These are phyloP conservation scores for Colletes collaris DNA, from an alignment of 2,888 invertebrate species.

Conservation along the genomic window DNA sequence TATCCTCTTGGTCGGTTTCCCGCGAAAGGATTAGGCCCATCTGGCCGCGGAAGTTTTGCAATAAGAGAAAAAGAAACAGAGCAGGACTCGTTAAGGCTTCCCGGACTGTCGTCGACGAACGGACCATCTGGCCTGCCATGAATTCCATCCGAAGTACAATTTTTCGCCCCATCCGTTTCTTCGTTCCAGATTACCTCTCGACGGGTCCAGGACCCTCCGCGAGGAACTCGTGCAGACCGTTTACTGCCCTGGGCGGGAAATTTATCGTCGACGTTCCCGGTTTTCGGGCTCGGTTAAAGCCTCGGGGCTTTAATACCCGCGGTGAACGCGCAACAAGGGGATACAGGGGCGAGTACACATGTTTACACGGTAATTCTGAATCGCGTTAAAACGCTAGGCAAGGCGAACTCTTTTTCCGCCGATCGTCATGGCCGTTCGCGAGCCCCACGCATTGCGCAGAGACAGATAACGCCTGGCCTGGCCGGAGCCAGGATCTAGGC, in stretches of 20 bases:
- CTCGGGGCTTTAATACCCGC: constrained; percentile 41
- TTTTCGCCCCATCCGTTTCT: not conserved
- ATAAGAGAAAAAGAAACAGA: too few species aligned
- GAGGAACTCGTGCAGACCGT: constrained; percentile 25
- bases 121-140: too few species aligned
- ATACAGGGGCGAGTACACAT: constrained; percentile 45
- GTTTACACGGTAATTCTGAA: constrained; percentile 53
- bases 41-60: too few species aligned
- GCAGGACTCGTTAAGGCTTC: too few species aligned
- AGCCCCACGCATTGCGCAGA: not conserved
- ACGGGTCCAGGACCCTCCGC: not conserved
- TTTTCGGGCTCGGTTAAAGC: constrained; percentile 43
- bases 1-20: too few species aligned
- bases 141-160: too few species aligned
- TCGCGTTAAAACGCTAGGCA: constrained; percentile 25
- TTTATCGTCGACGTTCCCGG: constrained; percentile 43
- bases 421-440: not conserved
- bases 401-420: constrained; percentile 15
- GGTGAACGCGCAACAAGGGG: constrained; percentile 44
- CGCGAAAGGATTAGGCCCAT: too few species aligned
- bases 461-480: not conserved
- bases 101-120: too few species aligned
- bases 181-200: not conserved
- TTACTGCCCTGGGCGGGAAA: constrained; percentile 40
- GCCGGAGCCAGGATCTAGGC: too few species aligned